phyloP scores from a whole-genome alignment of 2,888 invertebrate genomes.

The Rhodophaea formosa region DNA sequence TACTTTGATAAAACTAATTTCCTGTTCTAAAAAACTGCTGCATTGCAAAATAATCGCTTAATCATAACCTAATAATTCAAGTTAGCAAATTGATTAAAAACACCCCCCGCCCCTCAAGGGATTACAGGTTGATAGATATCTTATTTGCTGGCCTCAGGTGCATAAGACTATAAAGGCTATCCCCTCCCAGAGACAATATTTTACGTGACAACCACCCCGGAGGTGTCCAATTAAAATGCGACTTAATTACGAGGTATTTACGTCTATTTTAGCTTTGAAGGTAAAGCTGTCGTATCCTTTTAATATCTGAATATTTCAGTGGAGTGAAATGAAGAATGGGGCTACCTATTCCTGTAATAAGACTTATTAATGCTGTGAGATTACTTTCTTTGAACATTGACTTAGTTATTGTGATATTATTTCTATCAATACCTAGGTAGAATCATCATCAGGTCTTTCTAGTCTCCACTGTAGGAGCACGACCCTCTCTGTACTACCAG shows the following conservation, averaged over 20 bases:
- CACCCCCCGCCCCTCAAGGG: slow-evolving; percentile 1
- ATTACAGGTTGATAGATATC: slow-evolving; percentile 8
- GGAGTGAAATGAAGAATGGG: neutral
- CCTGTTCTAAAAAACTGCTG: too few relatives aligned
- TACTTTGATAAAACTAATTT: too few relatives aligned
- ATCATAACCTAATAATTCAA: neutral
- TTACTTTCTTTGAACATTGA: neutral
- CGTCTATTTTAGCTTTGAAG: neutral
- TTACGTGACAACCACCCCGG: slow-evolving; percentile 9
- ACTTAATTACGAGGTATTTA: slow-evolving; percentile 8
- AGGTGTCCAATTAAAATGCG: slow-evolving; percentile 1
- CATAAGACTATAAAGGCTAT: slow-evolving; percentile 5
- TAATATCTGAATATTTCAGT: slow-evolving; percentile 4
- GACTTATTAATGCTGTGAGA: neutral
- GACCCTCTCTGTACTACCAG: too few relatives aligned
- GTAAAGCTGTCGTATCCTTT: neutral
- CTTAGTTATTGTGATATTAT: neutral
- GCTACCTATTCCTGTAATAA: slow-evolving; percentile 1
- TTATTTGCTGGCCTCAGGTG: slow-evolving; percentile 11
- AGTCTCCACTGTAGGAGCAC: too few relatives aligned
- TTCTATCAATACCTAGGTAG: neutral
- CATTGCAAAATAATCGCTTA: neutral
- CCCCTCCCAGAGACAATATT: slow-evolving; percentile 8
- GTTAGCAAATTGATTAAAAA: slow-evolving; percentile 8
- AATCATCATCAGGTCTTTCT: too few relatives aligned